Evolutionary conservation across 2,113 vertebrate species (phyloP), one percentile per base, ranked within the genome.

Genomic region (Apistogramma diplotaenia): DNA sequence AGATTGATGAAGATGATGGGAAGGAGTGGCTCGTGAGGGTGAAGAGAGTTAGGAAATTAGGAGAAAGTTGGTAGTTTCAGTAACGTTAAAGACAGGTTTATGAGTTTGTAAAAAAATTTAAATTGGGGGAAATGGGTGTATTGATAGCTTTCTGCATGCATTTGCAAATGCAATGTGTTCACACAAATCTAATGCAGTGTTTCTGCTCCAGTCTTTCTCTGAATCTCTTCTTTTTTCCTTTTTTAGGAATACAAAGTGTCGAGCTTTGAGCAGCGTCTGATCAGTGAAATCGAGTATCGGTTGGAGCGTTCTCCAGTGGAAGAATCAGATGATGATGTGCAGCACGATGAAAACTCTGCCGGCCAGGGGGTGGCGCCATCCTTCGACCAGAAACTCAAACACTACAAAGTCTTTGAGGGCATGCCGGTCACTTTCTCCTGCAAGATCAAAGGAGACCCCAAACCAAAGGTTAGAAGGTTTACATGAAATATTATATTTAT

Each of bases 211-310:
- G 51, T 6, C 71, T 76, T 19, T 9, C 27, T 35, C 2, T 76
- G 31, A 74, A 54, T 51, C 12, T n/a, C 6, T 21, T 67, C 33
- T 23, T 27, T n/a, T 11, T 73, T 31, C n/a, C 43, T n/a, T 51
- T 13, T n/a, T 51, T 72, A 99, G 98, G 98, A 99, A 70, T 99
- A 99, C 92, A 99, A 98, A 87, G 98, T 99, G 43, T 99, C 98
- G 86, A 99, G 98, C 93, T 99, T 99, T 58, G 98, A 99, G 89
- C 98, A 99, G 94, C 96, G 98, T 8, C 91, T 99, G 85, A 99
- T 99, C 92, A 98, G 97, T 71, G 98, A 99, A 90, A 99, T 99
- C 1, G 98, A 99, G 87, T 99, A 97, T 88, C 95, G 98, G 2
- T 94, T 99, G 86, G 98, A 99, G 89, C 95, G 98, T 37, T 98